Evolutionary conservation across 2,113 vertebrate species (phyloP).

Genomic region (Myrmophylax atrothorax): DNA sequence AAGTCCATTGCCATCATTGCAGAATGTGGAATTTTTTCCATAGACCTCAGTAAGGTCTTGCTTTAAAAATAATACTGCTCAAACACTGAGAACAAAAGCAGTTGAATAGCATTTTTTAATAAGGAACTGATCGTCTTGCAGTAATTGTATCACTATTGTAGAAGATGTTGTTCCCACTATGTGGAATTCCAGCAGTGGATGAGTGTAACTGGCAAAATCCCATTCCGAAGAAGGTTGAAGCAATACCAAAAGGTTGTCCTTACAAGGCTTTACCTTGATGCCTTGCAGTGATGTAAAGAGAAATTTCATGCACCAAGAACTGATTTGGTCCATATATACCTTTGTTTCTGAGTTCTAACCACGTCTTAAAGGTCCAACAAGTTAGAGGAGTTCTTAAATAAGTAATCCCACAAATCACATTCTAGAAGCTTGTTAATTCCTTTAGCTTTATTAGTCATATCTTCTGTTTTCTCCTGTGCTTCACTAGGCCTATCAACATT

Average conservation of each 20-base stretch:
- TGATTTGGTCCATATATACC: neutral
- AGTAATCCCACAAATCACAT: neutral
- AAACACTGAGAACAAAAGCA: neutral
- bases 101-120: neutral
- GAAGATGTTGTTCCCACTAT: neutral
- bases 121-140: neutral
- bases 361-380: neutral
- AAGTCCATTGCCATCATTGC: neutral
- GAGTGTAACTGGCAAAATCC: neutral
- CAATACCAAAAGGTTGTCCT: neutral
- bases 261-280: neutral
- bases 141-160: neutral
- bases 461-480: slow-evolving; percentile 12
- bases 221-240: neutral
- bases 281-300: neutral
- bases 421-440: neutral
- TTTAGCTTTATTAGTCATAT: neutral
- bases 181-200: neutral
- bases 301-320: neutral
- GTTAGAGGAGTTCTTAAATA: neutral
- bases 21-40: neutral
- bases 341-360: neutral
- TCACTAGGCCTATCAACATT: slow-evolving; percentile 90
- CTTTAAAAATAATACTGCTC: neutral
- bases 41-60: neutral